Evolutionary conservation across 2,113 vertebrate species (phyloP).

Genomic region (Carettochelys insculpta): DNA sequence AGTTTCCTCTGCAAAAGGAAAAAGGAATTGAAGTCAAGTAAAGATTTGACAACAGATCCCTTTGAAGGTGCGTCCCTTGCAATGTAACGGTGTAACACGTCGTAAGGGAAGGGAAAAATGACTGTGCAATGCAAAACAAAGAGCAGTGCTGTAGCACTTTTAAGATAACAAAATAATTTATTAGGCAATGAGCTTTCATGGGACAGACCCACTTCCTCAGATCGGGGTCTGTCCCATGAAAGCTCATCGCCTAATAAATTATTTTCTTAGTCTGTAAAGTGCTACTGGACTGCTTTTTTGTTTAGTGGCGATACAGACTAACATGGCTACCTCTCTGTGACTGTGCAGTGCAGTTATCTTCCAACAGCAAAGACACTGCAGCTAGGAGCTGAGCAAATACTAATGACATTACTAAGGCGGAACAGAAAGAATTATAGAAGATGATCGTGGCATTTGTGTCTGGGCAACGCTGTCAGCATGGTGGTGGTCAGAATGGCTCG

Average conservation of each 20-base stretch:
- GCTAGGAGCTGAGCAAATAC: background rate
- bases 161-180: too few relatives aligned
- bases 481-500: background rate
- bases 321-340: too few relatives aligned
- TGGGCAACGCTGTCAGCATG: background rate
- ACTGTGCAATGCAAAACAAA: background rate
- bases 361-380: background rate
- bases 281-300: too few relatives aligned
- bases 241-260: too few relatives aligned
- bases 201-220: too few relatives aligned
- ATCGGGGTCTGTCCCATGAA: too few relatives aligned
- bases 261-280: too few relatives aligned
- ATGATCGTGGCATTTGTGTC: background rate
- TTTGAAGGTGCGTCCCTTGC: background rate
- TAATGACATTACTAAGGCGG: background rate
- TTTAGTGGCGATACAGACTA: too few relatives aligned
- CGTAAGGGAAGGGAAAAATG: background rate
- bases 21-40: background rate
- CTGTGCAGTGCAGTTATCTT: background rate
- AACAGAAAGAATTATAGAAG: background rate
- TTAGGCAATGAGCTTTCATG: too few relatives aligned
- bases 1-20: background rate
- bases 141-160: too few relatives aligned
- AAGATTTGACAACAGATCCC: background rate
- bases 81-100: background rate